A percentile compares a stretch with the other conserved stretches of the same genome.
phyloP scores from a whole-genome alignment of 1,140 invertebrate species.

The Uloborus diversus region DNA sequence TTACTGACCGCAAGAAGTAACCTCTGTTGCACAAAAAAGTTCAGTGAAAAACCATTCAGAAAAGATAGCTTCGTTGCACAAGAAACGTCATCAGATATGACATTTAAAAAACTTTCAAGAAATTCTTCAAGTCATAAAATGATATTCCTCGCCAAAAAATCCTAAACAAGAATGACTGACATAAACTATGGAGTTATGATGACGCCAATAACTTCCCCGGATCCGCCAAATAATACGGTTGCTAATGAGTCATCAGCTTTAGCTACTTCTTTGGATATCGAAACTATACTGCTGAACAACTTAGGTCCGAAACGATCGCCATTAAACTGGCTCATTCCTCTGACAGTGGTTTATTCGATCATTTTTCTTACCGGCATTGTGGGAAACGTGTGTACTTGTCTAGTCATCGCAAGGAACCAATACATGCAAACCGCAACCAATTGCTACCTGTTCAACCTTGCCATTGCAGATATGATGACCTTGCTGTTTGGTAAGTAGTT shows the following conservation, averaged over 20 bases:
- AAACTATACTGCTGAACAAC: constrained; percentile 4
- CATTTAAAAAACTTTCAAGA: too few species aligned
- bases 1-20: too few species aligned
- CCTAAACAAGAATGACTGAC: too few species aligned
- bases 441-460: constrained; percentile 71
- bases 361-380: constrained; percentile 70
- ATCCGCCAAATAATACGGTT: not conserved
- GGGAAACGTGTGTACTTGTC: constrained; percentile 72
- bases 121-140: too few species aligned
- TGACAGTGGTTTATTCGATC: constrained; percentile 66
- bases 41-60: too few species aligned
- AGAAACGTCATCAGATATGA: too few species aligned
- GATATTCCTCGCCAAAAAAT: too few species aligned
- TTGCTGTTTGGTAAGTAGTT: constrained; percentile 63
- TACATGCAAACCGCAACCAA: constrained; percentile 71
- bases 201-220: not conserved
- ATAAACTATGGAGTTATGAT: too few species aligned
- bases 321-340: constrained; percentile 63
- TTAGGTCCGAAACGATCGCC: constrained; percentile 64
- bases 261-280: constrained; percentile 45
- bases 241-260: not conserved
- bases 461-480: constrained; percentile 66
- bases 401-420: constrained; percentile 70
- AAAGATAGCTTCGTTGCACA: too few species aligned
- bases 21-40: too few species aligned